A percentile compares a stretch with the other conserved stretches of the same genome.
Evolutionary conservation across 2,797 vertebrate genomes (phyloP).

Genomic region (Caiman crocodilus): DNA sequence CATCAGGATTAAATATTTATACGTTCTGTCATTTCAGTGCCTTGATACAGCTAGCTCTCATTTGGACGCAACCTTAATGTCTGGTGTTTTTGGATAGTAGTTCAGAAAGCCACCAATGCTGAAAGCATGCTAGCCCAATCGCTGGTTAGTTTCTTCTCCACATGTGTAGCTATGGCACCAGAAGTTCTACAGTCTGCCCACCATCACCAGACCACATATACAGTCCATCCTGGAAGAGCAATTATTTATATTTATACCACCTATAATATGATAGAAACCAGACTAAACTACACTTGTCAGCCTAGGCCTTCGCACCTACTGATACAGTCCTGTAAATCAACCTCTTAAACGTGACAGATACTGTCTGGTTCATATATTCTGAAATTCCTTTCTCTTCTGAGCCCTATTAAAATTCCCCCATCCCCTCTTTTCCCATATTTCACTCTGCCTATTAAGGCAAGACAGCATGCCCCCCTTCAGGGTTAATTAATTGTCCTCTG

Average conservation of each 20-base stretch:
- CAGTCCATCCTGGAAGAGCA: background rate
- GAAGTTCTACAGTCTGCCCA: background rate
- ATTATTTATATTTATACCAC: background rate
- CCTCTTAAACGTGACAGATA: background rate
- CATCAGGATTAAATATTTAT: background rate
- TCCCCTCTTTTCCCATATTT: background rate
- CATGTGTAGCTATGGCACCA: background rate
- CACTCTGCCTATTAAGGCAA: background rate
- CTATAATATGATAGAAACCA: background rate
- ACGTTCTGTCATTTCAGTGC: background rate
- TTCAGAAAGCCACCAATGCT: background rate
- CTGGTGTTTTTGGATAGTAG: background rate
- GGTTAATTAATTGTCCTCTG: background rate
- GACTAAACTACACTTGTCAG: background rate
- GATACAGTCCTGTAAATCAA: background rate
- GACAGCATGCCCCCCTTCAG: background rate
- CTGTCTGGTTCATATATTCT: background rate
- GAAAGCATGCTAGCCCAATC: background rate
- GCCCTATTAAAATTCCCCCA: too few relatives aligned
- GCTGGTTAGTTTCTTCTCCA: background rate
- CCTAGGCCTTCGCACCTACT: too few relatives aligned
- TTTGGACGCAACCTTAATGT: accelerated
- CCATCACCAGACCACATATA: background rate
- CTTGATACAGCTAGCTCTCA: background rate
- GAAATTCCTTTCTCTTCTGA: background rate